Base-by-base conservation (phyloP, 53 echinoderm and acorn worm species). In the Actinopyga echinites region DNA sequence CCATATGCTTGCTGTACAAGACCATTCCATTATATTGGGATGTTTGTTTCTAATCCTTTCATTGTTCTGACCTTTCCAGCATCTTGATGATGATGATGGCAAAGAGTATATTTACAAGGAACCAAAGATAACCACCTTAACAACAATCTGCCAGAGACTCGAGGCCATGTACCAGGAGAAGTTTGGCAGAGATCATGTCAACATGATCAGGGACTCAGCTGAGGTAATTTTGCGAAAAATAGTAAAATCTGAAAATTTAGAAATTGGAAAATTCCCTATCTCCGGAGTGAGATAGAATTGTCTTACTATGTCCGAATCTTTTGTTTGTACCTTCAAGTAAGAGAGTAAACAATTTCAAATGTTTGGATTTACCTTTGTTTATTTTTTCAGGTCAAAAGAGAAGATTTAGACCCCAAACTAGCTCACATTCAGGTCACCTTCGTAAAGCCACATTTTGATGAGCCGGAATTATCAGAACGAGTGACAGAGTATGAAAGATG, bases 21-120 rank as follows among this genome's bases (percentile, higher is more conserved):
- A 10, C 40, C 7, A 40, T 0, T 40, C 10, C 7, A 40, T 40
- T 8, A 40, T 15, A 15, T 4, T 15, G 49, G 15, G 3, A 49
- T 49, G 49, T 15, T 49, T 49, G 49, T 17, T 2, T 15, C 10
- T 35, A 29, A 69, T 5, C 23, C 38, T 32, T 75, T 49, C 42
- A 28, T 31, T 68, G 5, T 23, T 52, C 31, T 8, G 34, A 32
- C 38, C 21, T 31, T 85, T 45, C 3, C 42, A 96, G 94, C 82
- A 94, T 83, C 94, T 97, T 97, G 99, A 94, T 52, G 94, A 94
- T 29, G 99, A 97, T 55, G 94, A 97, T 62, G 99, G 99, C 25
- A 94, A 89, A 83, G 92, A 92, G 85, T 97, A 92, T 83, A 97
- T 97, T 84, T 97, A 97, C 87, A 97, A 97, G 62, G 99, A 97